Base-by-base conservation (phyloP, 2,888 invertebrate genomes). In the Lochmaea capreae region DNA sequence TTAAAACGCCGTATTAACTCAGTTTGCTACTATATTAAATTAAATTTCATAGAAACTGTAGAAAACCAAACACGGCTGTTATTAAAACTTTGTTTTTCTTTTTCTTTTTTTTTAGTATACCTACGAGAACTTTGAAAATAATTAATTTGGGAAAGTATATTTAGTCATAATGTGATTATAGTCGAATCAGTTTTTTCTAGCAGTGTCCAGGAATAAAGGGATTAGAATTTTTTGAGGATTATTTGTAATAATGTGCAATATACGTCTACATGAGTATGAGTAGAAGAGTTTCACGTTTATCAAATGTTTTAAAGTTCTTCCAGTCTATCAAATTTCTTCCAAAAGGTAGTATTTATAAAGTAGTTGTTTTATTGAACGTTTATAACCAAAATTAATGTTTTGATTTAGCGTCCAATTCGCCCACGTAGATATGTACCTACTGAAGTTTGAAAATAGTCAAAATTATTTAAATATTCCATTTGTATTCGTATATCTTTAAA, bases 1-100 rank as follows among this genome's bases (percentile, higher is more conserved):
- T 62, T 62, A 26, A 57, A 61, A 61, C 18, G 46, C 68, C 49
- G 68, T 43, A 59, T 46, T 46, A 54, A 69, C 62, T 18, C 39
- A 62, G 61, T 33, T 61, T 68, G 68, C 16, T 69, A 39, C 62
- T 69, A 16, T 57, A 54, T 69, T 63, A 52, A 70, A 63, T 63
- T 63, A 63, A 63, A 65, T 59, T 70, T 69, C n/a, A 16, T 42
- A 39, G 62, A 59, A 62, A 70, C 63, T 42, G 57, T 54, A 63
- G 54, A 43, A 67, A 43, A 59, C 67, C 16, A 52, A 33, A 33
- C 26, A 46, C 11, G 3, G 16, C 54, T 10, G 16, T 54, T 54
- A 54, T 54, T 54, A 18, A 54, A 18, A 18, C 16, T 18, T 18
- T 11, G 1, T 54, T 54, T 16, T 16, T 18, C 54, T 18, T 54